Conservation (phyloP, 2,113 vertebrate genomes). For the Pontoporia blainvillei region DNA sequence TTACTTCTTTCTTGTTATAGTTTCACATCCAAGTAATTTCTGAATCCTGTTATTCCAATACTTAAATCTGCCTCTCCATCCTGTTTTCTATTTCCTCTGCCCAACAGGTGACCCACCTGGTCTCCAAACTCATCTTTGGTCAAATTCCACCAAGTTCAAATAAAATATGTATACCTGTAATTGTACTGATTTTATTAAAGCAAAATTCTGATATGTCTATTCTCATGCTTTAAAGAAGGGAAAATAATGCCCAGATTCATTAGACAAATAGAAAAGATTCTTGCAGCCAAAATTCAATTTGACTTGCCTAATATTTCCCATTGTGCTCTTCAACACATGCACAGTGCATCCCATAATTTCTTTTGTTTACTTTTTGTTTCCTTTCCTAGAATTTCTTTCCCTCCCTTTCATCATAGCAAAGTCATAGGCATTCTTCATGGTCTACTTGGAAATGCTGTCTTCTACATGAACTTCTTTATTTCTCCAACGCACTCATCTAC, state of each 20-base stretch:
- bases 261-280: not conserved
- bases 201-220: not conserved
- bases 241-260: not conserved
- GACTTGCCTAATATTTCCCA: not conserved
- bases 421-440: not conserved
- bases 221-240: not conserved
- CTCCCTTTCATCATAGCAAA: not conserved
- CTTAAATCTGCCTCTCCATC: not conserved
- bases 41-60: not conserved
- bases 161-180: not conserved
- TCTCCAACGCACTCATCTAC: not conserved
- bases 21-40: not conserved
- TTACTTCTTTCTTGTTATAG: not conserved
- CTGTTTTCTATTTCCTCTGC: not conserved
- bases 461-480: not conserved
- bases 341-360: not conserved
- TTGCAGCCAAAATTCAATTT: not conserved
- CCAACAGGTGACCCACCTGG: not conserved
- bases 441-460: not conserved
- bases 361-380: not conserved
- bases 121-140: not conserved
- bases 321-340: fast-evolving
- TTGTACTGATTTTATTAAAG: not conserved
- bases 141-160: not conserved
- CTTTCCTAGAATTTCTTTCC: not conserved